Conservation (phyloP, 1,140 invertebrate genomes). For the Brachionus manjavacas region DNA sequence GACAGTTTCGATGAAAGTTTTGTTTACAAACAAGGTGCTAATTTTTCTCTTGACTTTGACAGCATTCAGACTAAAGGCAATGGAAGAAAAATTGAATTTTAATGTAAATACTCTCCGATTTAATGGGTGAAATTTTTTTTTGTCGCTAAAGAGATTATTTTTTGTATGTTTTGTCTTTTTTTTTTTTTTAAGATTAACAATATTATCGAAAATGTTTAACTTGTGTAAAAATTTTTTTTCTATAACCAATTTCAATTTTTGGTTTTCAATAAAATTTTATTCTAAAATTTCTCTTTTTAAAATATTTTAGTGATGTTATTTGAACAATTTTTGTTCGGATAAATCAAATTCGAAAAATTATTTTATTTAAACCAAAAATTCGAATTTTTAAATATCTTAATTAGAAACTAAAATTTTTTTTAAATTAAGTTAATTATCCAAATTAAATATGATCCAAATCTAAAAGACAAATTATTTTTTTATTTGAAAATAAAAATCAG, state of each 20-base stretch:
- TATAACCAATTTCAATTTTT: background rate
- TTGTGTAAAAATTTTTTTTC: background rate
- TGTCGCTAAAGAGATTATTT: background rate
- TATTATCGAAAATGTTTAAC: background rate
- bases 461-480: too few species aligned
- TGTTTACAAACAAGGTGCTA: background rate
- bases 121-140: background rate
- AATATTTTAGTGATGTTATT: too few species aligned
- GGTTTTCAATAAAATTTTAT: background rate
- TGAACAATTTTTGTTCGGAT: too few species aligned
- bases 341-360: too few species aligned
- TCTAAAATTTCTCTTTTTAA: background rate
- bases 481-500: too few species aligned
- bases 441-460: too few species aligned
- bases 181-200: background rate
- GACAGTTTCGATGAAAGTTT: constrained; percentile 4
- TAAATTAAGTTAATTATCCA: too few species aligned
- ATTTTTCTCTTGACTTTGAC: background rate
- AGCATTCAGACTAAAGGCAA: background rate
- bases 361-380: too few species aligned
- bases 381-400: too few species aligned
- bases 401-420: too few species aligned
- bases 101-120: background rate
- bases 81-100: constrained; percentile 4
- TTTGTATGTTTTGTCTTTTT: background rate